Evolutionary conservation across 2,888 invertebrate genomes (phyloP), one percentile per base, ranked within the genome.

Genomic region (Malthinus seriepunctatus): DNA sequence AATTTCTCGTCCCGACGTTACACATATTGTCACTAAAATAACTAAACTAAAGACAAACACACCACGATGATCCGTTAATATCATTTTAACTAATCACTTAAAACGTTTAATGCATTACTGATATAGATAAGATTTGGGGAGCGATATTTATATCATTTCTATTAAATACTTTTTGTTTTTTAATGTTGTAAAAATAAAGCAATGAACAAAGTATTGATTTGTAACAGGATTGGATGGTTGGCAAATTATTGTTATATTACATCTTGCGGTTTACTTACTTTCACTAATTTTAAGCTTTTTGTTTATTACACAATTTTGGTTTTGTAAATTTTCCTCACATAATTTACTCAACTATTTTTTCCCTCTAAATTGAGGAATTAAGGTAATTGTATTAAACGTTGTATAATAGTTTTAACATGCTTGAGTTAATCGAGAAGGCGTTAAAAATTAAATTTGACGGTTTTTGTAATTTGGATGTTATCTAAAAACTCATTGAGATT

Each of bases 41-140:
- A 85, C 78, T 75, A 86, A 69, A 76, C 83, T 78, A 86, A 73
- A 50, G 89, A 92, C 74, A 86, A 87, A 69, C 87, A 90, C 77
- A 88, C 91, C 83, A 84, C 88, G 73, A 33, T 51, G 45, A 9
- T 44, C 32, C 15, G 31, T 47, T 53, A 61, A 67, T 67, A 74
- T 73, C 72, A 56, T 49, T 62, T 33, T 38, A 39, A 14, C 45
- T 23, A 33, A 56, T 23, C 33, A 33, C 15, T 48, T 14, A 31
- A 53, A 66, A 64, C 51, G 51, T 60, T 62, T 63, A 63, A 49
- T 59, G 23, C 23, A 65, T 64, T 61, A 73, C 73, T 73, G 73
- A 63, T 66, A 23, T 47, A 63, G 65, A 69, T 56, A 55, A 9
- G 23, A 23, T 42, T 35, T 45, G 44, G 23, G 50, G 51, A 53